Conservation (phyloP, 2,797 vertebrate genomes). For the Pyrocephalus nanus region DNA sequence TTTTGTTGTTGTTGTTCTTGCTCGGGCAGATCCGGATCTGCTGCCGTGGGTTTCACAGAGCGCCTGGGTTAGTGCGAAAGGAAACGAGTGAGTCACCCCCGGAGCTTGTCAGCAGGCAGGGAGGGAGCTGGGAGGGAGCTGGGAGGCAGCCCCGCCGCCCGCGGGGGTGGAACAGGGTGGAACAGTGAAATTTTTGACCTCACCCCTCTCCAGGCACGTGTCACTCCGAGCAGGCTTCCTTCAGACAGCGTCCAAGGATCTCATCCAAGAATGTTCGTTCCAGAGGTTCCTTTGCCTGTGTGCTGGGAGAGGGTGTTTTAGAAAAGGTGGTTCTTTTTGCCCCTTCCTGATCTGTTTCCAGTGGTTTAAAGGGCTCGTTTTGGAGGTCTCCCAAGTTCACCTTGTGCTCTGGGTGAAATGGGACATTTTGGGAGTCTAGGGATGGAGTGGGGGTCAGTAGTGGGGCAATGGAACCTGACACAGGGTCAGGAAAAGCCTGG, state of each 20-base stretch:
- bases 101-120: conserved; percentile 62
- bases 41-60: background rate
- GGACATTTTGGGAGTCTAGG: fast-evolving
- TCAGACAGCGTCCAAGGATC: background rate
- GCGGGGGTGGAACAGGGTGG: conserved; percentile 51
- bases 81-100: conserved; percentile 73
- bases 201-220: conserved; percentile 58
- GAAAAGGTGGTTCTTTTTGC: background rate
- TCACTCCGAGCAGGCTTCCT: conserved; percentile 49
- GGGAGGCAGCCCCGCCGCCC: conserved; percentile 15
- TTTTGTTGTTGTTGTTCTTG: background rate
- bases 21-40: conserved; percentile 30
- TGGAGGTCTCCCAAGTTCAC: background rate
- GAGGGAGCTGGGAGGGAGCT: background rate
- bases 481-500: background rate
- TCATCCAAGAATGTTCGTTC: background rate
- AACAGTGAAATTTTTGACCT: conserved; percentile 63
- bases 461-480: background rate
- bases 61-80: conserved; percentile 32
- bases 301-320: fast-evolving
- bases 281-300: background rate
- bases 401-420: background rate
- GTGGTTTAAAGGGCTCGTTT: background rate
- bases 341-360: background rate
- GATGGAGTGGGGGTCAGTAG: background rate